Evolutionary conservation across 1,140 invertebrate species (phyloP).

Genomic region (Lasioglossum baleicum): DNA sequence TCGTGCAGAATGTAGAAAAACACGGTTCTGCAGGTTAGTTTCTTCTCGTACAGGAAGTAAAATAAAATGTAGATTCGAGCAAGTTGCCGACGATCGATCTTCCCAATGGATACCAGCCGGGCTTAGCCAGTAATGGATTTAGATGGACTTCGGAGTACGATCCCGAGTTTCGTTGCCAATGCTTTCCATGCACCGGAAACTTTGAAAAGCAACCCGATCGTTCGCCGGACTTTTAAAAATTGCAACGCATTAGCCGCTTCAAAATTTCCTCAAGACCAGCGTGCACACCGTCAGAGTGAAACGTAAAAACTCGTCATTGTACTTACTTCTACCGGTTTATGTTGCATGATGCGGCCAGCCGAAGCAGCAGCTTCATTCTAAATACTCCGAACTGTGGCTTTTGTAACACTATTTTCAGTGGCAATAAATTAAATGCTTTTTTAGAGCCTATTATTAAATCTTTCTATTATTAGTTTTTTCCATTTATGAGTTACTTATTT

Average conservation of each 20-base stretch:
- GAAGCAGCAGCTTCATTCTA: no score
- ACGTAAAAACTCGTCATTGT: no score
- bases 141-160: constrained; percentile 24
- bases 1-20: no score
- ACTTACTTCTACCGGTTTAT: no score
- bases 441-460: no score
- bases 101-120: neutral
- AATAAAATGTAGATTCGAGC: constrained; percentile 28
- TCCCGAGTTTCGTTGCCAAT: constrained; percentile 20
- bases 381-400: no score
- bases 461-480: no score
- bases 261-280: neutral
- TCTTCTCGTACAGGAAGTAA: neutral
- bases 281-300: no score
- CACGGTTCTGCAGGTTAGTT: neutral
- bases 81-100: constrained; percentile 16
- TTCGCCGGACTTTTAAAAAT: constrained; percentile 3
- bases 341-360: no score
- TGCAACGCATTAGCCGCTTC: neutral
- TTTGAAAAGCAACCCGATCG: neutral
- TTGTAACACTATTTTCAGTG: no score
- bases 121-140: constrained; percentile 24
- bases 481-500: no score
- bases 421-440: no score
- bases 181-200: neutral